Base-by-base conservation (phyloP, 1,140 invertebrate species). In the Euwallacea similis region DNA sequence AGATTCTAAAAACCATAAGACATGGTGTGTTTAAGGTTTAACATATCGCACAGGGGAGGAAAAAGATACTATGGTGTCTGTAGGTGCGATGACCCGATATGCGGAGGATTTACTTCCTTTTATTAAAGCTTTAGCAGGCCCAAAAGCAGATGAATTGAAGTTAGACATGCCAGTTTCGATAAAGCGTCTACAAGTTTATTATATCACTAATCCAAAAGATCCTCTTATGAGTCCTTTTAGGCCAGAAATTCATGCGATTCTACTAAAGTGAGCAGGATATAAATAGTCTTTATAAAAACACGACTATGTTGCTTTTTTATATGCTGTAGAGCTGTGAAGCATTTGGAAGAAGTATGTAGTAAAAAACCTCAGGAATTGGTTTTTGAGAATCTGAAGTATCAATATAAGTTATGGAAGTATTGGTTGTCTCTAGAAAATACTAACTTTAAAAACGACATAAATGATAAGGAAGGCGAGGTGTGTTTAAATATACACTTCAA, bases 11-110 rank as follows among this genome's bases (percentile, higher is more conserved):
- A 13, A 11, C 7, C 41, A 33, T 33, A 33, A 33, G 4, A 33
- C 21, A 33, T 4, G 21, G 21, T 1, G 21, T 33, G 4, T 33
- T 60, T 60, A 83, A 79, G 89, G 89, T 0, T 83, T 88, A 74
- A 88, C 88, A 47, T 85, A 88, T 42, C 83, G 89, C 66, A 83
- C 82, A 2, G 84, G 87, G 11, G 83, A 85, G 68, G 87, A 86
- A 73, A 77, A 76, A 46, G 74, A 86, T 10, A 86, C 88, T 0
- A 90, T 91, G 86, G 88, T 89, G 7, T 83, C 84, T 66, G 89
- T 86, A 43, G 96, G 96, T 11, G 92, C 94, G 0, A 88, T 98
- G 79, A 88, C 88, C 68, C 88, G 91, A 68, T 89, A 90, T 79
- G 87, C 90, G 41, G 85, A 86, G 69, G 95, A 97, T 84, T 82